Evolutionary conservation across 2,888 invertebrate genomes (phyloP).

Genomic region (Lochmaea crataegi): DNA sequence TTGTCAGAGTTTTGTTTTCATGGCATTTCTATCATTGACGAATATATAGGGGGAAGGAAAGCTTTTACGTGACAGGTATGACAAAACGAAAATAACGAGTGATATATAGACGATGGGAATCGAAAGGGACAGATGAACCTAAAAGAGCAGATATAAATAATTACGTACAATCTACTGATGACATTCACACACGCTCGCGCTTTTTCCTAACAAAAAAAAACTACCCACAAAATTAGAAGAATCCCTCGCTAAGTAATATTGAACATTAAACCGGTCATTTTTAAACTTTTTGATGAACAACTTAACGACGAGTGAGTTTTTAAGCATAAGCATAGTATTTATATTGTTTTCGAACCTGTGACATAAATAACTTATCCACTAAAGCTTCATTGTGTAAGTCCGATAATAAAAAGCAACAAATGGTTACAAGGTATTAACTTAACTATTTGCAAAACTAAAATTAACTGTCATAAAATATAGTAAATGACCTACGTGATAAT

Average conservation of each 20-base stretch:
- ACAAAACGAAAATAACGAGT: conserved; percentile 5
- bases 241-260: background rate
- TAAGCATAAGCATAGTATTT: too few relatives aligned
- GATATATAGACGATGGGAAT: conserved; percentile 7
- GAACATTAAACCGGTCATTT: background rate
- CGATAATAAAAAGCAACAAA: too few relatives aligned
- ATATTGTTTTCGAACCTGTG: too few relatives aligned
- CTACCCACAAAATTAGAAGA: background rate
- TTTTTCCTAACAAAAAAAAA: background rate
- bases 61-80: conserved; percentile 11
- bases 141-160: conserved; percentile 10
- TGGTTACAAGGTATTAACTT: too few relatives aligned
- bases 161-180: background rate
- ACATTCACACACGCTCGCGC: background rate
- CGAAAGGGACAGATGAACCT: background rate
- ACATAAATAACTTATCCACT: too few relatives aligned
- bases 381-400: too few relatives aligned
- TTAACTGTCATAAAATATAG: too few relatives aligned
- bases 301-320: too few relatives aligned
- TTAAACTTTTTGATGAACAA: background rate
- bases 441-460: too few relatives aligned
- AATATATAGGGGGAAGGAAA: background rate
- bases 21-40: conserved; percentile 7
- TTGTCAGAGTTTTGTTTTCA: conserved; percentile 10
- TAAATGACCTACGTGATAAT: too few relatives aligned